Conservation (phyloP, 2,113 vertebrate species). For the Sphaerodactylus townsendi region DNA sequence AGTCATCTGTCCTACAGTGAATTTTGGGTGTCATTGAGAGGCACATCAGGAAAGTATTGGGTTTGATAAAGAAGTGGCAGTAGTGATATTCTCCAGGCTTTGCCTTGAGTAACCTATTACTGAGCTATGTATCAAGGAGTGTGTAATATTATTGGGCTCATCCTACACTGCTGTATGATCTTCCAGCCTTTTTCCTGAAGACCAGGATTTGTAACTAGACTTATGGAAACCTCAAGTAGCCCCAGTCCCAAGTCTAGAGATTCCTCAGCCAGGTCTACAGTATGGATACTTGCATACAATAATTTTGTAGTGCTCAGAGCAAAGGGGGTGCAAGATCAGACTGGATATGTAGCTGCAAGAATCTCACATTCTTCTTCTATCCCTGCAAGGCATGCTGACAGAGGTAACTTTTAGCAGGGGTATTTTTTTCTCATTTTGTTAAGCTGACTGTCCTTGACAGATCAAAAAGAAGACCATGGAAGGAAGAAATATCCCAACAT, state of each 20-base stretch:
- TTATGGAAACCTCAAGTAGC: neutral
- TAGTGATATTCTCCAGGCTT: too few relatives aligned
- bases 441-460: fast-evolving
- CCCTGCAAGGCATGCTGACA: neutral
- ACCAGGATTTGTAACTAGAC: neutral
- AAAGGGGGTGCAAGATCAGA: fast-evolving
- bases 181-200: neutral
- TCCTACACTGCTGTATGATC: neutral
- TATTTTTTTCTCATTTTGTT: neutral
- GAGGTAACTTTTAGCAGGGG: neutral
- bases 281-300: neutral
- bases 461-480: fast-evolving
- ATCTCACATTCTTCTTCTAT: neutral
- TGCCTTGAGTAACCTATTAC: too few relatives aligned
- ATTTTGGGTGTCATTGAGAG: too few relatives aligned
- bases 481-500: neutral
- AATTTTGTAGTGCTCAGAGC: neutral
- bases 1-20: too few relatives aligned
- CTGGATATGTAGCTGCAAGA: neutral
- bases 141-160: too few relatives aligned
- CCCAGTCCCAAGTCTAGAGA: neutral
- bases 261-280: fast-evolving
- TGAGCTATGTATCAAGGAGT: too few relatives aligned
- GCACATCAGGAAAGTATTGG: too few relatives aligned
- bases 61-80: too few relatives aligned